Evolutionary conservation across 2,888 invertebrate species (phyloP).

Genomic region (Drosophila mimetica): DNA sequence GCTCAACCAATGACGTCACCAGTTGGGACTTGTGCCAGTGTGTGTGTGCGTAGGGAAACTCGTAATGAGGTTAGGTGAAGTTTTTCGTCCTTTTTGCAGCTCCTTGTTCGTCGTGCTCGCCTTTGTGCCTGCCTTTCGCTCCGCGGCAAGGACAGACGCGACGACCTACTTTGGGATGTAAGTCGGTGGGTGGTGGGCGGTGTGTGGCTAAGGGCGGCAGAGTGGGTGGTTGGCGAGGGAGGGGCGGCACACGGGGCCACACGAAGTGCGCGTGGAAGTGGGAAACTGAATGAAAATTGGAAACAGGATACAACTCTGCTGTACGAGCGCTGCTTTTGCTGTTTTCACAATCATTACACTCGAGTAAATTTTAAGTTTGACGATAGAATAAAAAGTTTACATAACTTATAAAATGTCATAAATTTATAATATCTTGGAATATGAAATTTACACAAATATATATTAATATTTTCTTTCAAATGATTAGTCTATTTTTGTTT

Average conservation of each 20-base stretch:
- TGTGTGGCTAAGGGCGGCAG: not conserved
- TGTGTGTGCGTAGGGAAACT: slow-evolving; percentile 36
- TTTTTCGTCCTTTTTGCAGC: slow-evolving; percentile 55
- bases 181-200: slow-evolving; percentile 9
- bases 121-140: slow-evolving; percentile 36
- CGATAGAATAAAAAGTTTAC: no score
- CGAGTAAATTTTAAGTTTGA: no score
- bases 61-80: slow-evolving; percentile 77
- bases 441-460: no score
- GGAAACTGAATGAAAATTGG: slow-evolving; percentile 75
- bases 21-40: not conserved
- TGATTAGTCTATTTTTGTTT: no score
- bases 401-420: no score
- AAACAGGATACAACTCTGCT: slow-evolving; percentile 61
- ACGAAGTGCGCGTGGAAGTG: slow-evolving; percentile 43
- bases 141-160: slow-evolving; percentile 45
- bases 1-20: slow-evolving; percentile 79
- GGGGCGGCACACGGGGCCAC: not conserved
- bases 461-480: no score
- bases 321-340: slow-evolving; percentile 15
- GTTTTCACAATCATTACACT: slow-evolving; percentile 21
- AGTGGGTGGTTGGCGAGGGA: not conserved
- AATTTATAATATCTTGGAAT: no score
- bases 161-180: slow-evolving; percentile 66
- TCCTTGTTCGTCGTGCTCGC: slow-evolving; percentile 21